These are phyloP conservation scores for Poeciliopsis infans DNA, from an alignment of 2,797 vertebrate genomes.

Conservation along the genomic window DNA sequence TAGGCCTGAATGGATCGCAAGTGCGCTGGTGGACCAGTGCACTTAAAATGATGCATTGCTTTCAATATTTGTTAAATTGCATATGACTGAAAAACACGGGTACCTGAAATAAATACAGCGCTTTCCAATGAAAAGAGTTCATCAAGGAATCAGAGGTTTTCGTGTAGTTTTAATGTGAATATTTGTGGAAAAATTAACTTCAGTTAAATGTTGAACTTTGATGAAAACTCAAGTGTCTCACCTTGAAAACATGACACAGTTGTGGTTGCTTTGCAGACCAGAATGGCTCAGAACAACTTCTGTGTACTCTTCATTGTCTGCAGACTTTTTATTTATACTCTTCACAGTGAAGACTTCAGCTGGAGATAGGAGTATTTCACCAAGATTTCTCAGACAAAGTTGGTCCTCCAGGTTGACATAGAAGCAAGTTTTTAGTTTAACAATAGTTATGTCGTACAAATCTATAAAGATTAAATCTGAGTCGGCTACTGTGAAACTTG, in stretches of 20 bases:
- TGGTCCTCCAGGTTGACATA: slow-evolving; percentile 26
- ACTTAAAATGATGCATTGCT: background rate
- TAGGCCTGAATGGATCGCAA: background rate
- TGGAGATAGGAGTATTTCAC: slow-evolving; percentile 61
- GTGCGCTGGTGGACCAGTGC: background rate
- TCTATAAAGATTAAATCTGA: accelerated
- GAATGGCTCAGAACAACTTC: slow-evolving; percentile 43
- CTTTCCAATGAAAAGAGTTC: too few relatives aligned
- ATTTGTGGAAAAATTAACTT: too few relatives aligned
- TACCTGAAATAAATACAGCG: background rate
- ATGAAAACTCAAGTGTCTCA: background rate
- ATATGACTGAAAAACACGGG: background rate
- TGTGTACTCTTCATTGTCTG: accelerated
- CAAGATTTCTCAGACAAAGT: background rate
- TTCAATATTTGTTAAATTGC: background rate
- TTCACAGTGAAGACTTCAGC: slow-evolving; percentile 66
- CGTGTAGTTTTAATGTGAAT: too few relatives aligned
- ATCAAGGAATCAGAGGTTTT: too few relatives aligned
- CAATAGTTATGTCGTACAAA: accelerated
- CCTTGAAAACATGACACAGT: slow-evolving; percentile 24
- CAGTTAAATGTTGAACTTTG: background rate
- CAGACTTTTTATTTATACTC: accelerated
- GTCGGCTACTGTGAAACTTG: slow-evolving; percentile 26
- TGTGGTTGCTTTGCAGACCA: background rate
- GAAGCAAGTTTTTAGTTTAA: slow-evolving; percentile 67